phyloP scores from a whole-genome alignment of 2,797 vertebrate genomes.

The Sylvia borin region DNA sequence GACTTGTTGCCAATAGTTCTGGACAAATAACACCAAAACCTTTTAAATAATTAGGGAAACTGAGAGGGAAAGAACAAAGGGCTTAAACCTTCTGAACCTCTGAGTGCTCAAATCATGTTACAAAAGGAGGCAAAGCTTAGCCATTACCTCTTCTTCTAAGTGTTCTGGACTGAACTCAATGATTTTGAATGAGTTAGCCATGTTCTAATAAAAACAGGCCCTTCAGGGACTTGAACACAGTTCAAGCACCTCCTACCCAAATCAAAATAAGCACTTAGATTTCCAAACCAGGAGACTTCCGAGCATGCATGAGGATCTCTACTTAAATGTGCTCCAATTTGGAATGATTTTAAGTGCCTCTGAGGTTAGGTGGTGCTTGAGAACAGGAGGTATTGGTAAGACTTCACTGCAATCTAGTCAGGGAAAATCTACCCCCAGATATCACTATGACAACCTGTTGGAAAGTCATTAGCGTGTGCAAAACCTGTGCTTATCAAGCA shows the following conservation, averaged over 20 bases:
- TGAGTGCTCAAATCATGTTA: background rate
- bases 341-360: constrained; percentile 47
- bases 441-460: background rate
- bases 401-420: background rate
- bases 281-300: constrained; percentile 65
- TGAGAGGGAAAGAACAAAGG: background rate
- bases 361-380: constrained; percentile 62
- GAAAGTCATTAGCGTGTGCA: background rate
- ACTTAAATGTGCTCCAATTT: constrained; percentile 53
- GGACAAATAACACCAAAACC: background rate
- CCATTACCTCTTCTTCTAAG: background rate
- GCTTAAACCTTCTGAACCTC: background rate
- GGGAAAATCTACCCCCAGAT: background rate
- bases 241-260: constrained; percentile 40
- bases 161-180: constrained; percentile 9
- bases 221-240: constrained; percentile 41
- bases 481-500: background rate
- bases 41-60: background rate
- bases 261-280: constrained; percentile 52
- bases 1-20: background rate
- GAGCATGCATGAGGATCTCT: constrained; percentile 24
- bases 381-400: constrained; percentile 12
- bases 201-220: constrained; percentile 38
- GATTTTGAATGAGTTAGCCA: constrained; percentile 21
- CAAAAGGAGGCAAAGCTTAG: background rate